Percentiles rank a stretch among this genome's conserved stretches.
These are phyloP conservation scores for Thalpophila matura DNA, from an alignment of 2,888 invertebrate genomes.

Conservation along the genomic window DNA sequence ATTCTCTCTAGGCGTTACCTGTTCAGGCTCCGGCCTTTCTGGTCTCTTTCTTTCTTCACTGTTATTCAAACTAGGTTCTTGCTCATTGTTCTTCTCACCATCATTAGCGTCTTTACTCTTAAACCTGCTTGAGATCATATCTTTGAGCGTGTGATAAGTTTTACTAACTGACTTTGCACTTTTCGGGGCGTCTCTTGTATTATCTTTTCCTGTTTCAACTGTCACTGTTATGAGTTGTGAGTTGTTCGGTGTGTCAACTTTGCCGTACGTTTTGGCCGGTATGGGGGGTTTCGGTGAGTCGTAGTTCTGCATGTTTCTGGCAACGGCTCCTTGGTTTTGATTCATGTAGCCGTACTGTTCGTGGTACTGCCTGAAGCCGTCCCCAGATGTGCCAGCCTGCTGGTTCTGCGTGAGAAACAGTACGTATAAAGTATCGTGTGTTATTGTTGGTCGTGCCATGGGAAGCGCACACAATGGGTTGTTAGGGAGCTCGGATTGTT, in stretches of 20 bases:
- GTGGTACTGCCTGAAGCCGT: constrained; percentile 89
- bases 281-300: constrained; percentile 87
- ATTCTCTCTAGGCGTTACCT: constrained; percentile 84
- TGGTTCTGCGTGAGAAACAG: constrained; percentile 82
- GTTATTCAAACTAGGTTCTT: constrained; percentile 91
- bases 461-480: constrained; percentile 78
- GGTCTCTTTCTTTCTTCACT: constrained; percentile 90
- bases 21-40: constrained; percentile 83
- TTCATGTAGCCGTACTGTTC: constrained; percentile 90
- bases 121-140: constrained; percentile 95
- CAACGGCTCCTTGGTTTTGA: constrained; percentile 80
- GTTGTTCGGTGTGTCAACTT: constrained; percentile 83
- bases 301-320: constrained; percentile 84
- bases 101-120: constrained; percentile 92
- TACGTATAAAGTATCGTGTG: constrained; percentile 63
- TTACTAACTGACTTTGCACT: constrained; percentile 93
- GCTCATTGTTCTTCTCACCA: constrained; percentile 86
- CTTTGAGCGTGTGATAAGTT: constrained; percentile 95
- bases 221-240: constrained; percentile 90
- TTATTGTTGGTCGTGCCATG: constrained; percentile 70
- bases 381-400: constrained; percentile 85
- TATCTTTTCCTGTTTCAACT: constrained; percentile 91
- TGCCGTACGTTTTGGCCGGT: constrained; percentile 87
- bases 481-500: constrained; percentile 70
- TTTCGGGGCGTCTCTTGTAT: constrained; percentile 89